Conservation (phyloP, 2,888 invertebrate genomes). For the Aphodius sticticus region DNA sequence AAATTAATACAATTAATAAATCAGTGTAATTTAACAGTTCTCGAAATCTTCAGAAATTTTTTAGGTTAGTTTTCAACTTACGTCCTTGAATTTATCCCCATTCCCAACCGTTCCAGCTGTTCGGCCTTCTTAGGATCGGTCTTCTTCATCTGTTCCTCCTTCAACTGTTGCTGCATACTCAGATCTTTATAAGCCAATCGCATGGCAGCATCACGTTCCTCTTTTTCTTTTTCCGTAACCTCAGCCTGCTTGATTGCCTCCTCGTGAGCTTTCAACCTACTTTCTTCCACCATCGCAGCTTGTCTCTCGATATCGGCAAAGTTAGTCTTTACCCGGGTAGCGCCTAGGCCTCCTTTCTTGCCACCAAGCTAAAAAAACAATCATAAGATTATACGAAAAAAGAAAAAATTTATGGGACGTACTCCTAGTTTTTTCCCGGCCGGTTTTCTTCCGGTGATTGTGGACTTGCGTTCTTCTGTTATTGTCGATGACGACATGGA, state of each 20-base stretch:
- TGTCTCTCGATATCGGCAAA: constrained; percentile 95
- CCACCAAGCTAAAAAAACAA: constrained; percentile 75
- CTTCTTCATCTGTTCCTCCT: constrained; percentile 75
- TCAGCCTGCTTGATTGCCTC: constrained; percentile 58
- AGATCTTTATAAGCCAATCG: constrained; percentile 83
- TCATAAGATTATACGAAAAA: not conserved
- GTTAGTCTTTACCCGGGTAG: constrained; percentile 92
- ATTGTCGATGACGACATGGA: constrained; percentile 35
- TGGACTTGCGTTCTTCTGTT: constrained; percentile 66
- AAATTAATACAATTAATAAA: not conserved
- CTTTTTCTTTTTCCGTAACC: constrained; percentile 70
- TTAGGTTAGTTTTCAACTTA: constrained; percentile 49
- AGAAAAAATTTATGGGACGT: constrained; percentile 50
- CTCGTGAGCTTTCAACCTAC: constrained; percentile 59
- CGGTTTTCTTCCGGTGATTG: constrained; percentile 76
- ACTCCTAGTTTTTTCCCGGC: constrained; percentile 75
- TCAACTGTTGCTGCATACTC: constrained; percentile 69
- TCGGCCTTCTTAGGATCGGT: constrained; percentile 85
- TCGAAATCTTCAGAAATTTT: not conserved
- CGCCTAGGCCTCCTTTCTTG: constrained; percentile 90
- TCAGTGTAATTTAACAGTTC: no score
- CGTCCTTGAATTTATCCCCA: constrained; percentile 76
- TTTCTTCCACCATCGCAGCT: constrained; percentile 85
- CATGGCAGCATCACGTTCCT: constrained; percentile 72
- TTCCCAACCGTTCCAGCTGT: constrained; percentile 91